A percentile compares a stretch with the other conserved stretches of the same genome.
Conservation (phyloP, 2,888 invertebrate species). For the Tachina fera region DNA sequence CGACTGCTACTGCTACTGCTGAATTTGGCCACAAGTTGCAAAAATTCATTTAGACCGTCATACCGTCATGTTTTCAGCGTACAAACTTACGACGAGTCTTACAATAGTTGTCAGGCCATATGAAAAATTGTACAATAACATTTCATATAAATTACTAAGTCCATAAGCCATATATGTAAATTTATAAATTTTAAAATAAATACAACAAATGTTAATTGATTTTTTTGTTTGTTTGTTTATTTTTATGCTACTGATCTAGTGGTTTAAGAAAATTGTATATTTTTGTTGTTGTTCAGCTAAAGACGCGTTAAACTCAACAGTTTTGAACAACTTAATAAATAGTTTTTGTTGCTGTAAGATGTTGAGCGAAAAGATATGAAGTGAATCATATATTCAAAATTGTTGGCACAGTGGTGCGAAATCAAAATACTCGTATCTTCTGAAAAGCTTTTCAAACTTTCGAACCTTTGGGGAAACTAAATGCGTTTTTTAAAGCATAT, state of each 20-base stretch:
- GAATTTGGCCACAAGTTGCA: conserved; percentile 42
- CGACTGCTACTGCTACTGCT: conserved; percentile 8
- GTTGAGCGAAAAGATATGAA: neutral
- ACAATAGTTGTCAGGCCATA: conserved; percentile 57
- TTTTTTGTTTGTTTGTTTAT: neutral
- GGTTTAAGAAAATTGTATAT: neutral
- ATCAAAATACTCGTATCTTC: too few relatives aligned
- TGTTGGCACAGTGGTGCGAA: neutral
- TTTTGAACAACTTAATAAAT: conserved; percentile 24
- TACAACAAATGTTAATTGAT: conserved; percentile 9
- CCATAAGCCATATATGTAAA: conserved; percentile 57
- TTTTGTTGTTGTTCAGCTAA: conserved; percentile 13
- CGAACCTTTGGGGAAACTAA: too few relatives aligned
- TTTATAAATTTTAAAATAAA: conserved; percentile 29
- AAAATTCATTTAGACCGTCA: conserved; percentile 7
- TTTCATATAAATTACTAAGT: conserved; percentile 58
- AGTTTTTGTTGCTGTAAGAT: neutral
- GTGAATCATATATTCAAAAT: neutral
- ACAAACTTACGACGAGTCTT: conserved; percentile 25
- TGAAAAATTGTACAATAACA: conserved; percentile 37
- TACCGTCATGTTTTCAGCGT: conserved; percentile 29
- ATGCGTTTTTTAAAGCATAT: too few relatives aligned
- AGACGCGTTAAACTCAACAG: conserved; percentile 44
- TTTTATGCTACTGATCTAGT: neutral
- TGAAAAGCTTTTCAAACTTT: too few relatives aligned